Evolutionary conservation across 2,888 invertebrate species (phyloP), one percentile per base, ranked within the genome.

Genomic region (Theretra japonica): DNA sequence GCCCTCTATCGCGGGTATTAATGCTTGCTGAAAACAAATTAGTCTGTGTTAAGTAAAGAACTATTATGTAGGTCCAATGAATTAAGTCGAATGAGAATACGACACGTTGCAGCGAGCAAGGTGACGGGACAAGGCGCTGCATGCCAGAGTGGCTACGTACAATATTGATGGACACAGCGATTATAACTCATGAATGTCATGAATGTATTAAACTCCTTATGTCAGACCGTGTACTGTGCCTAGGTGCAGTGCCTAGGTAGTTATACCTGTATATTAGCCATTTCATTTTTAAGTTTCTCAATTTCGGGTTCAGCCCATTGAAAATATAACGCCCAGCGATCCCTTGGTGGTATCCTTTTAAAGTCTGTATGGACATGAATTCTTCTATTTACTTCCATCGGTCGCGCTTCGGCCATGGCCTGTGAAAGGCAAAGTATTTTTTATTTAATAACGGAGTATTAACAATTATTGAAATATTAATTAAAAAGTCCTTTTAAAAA

Each of bases 301-400:
- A 81, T 74, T 48, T 78, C 72, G 21, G 74, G 71, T 17, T 80
- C 77, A 56, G 83, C 81, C 91, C 91, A 92, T 70, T 72, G 83
- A 72, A 88, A 92, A 76, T 93, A 93, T 65, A 90, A 72, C 21
- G 79, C 75, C 93, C 93, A 93, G 59, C 93, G 87, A 41, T 89
- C 82, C 65, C 73, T 65, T 15, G 74, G 70, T 0, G 80, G 21
- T 73, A 88, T 77, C 0, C 17, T 73, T 0, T 59, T 17, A 25
- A 86, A 78, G 74, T 85, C 76, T 41, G 76, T 82, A 69, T 76
- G 68, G 0, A 62, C 8, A 23, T 74, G 68, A 7, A 87, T 80
- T 11, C n/a, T 70, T 8, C 76, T 56, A 48, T 71, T 65, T n/a
- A 72, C 73, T 69, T 73, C 70, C 33, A 75, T 74, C 2, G 70